These are phyloP conservation scores for Telmatherina bonti DNA, from an alignment of 2,797 vertebrate genomes.

Conservation along the genomic window DNA sequence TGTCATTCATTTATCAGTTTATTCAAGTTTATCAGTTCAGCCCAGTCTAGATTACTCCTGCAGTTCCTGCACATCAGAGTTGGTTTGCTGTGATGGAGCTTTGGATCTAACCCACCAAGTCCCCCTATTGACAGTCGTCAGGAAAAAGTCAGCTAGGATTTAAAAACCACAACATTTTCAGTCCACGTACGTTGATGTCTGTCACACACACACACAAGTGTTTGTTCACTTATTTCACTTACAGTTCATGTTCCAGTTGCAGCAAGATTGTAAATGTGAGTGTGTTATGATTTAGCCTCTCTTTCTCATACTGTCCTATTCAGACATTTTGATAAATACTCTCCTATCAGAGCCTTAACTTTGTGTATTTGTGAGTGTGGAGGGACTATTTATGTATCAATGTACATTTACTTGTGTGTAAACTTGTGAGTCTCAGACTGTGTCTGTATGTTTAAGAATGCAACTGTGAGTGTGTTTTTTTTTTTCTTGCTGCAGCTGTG, in stretches of 20 bases:
- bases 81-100: background rate
- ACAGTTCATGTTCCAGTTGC: background rate
- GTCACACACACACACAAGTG: background rate
- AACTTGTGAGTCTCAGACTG: constrained; percentile 40
- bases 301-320: background rate
- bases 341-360: constrained; percentile 21
- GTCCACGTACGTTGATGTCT: background rate
- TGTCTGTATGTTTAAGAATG: constrained; percentile 57
- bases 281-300: too few species aligned
- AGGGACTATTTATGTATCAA: background rate
- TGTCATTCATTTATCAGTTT: background rate
- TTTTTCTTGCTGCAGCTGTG: constrained; percentile 41
- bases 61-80: background rate
- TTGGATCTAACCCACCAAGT: background rate
- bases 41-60: too few species aligned
- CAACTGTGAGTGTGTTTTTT: constrained; percentile 26
- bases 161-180: background rate
- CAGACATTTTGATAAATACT: background rate
- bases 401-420: constrained; percentile 18
- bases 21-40: too few species aligned
- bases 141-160: background rate
- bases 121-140: background rate
- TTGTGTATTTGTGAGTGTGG: background rate
- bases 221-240: background rate
- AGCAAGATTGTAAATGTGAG: constrained; percentile 9